These are phyloP conservation scores for Diplosoma virens DNA, from an alignment of 23 tunicate genomes.

Conservation along the genomic window DNA sequence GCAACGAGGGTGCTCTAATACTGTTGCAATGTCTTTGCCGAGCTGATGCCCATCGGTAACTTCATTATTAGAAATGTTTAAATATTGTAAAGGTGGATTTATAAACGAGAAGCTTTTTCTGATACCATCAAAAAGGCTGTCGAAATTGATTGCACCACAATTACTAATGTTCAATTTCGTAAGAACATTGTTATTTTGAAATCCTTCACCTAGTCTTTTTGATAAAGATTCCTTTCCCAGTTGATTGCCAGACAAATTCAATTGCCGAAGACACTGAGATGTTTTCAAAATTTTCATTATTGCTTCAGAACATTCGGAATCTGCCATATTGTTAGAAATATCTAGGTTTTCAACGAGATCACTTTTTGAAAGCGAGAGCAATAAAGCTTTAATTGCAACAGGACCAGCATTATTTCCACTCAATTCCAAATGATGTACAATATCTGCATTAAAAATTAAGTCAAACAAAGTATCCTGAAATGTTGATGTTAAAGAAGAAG, in stretches of 20 bases:
- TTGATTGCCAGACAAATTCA: constrained; percentile 63
- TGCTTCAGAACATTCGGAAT: constrained; percentile 60
- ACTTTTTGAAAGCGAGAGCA: constrained; percentile 12
- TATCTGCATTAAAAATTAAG: background rate
- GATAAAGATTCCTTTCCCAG: constrained; percentile 80
- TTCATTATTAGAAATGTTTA: constrained; percentile 52
- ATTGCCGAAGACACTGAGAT: constrained; percentile 3
- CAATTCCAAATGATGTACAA: constrained; percentile 22
- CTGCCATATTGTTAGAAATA: constrained; percentile 68
- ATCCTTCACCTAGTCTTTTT: constrained; percentile 22
- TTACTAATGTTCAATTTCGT: constrained; percentile 37
- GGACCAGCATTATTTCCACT: constrained; percentile 73
- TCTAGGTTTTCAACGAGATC: constrained; percentile 34
- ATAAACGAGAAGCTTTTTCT: background rate
- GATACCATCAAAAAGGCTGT: constrained; percentile 72
- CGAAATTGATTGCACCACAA: constrained; percentile 75
- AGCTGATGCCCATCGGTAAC: constrained; percentile 54
- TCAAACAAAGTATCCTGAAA: background rate
- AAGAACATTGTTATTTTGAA: background rate
- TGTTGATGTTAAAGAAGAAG: background rate
- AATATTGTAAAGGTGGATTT: background rate
- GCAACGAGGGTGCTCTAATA: constrained; percentile 47
- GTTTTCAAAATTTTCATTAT: constrained; percentile 15
- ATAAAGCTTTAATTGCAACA: constrained; percentile 54
- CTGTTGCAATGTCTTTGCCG: constrained; percentile 48